Percentiles rank a stretch among this genome's conserved stretches.
These are phyloP conservation scores for Aegypius monachus DNA, from an alignment of 2,113 vertebrate species.

Conservation along the genomic window DNA sequence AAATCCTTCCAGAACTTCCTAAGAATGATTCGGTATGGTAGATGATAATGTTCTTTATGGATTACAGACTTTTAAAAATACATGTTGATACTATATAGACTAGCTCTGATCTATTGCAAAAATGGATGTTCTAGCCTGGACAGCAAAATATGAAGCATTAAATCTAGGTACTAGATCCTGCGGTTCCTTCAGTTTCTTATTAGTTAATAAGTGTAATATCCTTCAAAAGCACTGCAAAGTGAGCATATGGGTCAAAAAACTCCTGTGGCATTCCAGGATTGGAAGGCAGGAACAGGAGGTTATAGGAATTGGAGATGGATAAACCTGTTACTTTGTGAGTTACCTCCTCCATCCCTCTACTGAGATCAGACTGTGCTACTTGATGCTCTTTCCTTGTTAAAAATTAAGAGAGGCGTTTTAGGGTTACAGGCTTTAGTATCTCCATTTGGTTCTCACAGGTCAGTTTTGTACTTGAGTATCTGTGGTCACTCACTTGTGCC, in stretches of 20 bases:
- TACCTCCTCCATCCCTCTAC: background rate
- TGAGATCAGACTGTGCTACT: fast-evolving
- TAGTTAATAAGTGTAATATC: slow-evolving; percentile 58
- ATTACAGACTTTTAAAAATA: slow-evolving; percentile 58
- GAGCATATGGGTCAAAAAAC: background rate
- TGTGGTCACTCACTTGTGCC: background rate
- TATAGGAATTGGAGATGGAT: background rate
- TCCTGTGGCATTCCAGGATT: background rate
- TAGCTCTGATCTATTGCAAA: slow-evolving; percentile 25
- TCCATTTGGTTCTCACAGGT: background rate
- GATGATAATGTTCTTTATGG: background rate
- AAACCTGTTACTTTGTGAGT: background rate
- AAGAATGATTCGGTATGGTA: background rate
- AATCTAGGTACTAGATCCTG: slow-evolving; percentile 38
- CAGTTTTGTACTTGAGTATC: background rate
- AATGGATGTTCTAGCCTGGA: background rate
- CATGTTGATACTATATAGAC: slow-evolving; percentile 20
- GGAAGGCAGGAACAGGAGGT: background rate
- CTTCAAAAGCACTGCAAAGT: background rate
- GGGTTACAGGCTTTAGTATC: background rate
- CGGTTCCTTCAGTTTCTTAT: slow-evolving; percentile 44
- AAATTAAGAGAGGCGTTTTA: background rate
- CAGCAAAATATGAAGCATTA: slow-evolving; percentile 47
- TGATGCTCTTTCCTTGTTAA: background rate
- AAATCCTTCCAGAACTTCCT: background rate